Evolutionary conservation across 1,140 invertebrate genomes (phyloP).

Genomic region (Arion vulgaris): DNA sequence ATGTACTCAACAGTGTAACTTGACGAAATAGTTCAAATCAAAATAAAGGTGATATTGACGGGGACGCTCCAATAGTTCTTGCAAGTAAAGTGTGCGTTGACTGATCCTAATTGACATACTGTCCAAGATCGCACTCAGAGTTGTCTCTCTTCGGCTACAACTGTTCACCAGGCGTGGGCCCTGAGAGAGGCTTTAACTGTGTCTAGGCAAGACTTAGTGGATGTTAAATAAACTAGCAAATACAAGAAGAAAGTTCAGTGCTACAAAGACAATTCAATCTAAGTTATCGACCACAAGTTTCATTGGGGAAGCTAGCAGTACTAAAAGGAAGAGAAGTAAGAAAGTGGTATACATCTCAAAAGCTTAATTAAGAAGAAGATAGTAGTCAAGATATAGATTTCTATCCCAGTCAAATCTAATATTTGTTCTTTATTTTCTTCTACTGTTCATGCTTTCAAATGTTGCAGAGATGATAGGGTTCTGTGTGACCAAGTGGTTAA

Average conservation of each 20-base stretch:
- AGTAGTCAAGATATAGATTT: too few species aligned
- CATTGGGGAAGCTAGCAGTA: neutral
- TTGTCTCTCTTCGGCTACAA: slow-evolving; percentile 11
- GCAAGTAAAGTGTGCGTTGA: neutral
- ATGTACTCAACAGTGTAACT: neutral
- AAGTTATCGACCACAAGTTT: neutral
- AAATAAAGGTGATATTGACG: neutral
- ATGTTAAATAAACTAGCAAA: neutral
- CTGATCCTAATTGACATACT: slow-evolving; percentile 5
- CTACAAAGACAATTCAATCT: neutral
- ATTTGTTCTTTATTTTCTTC: too few species aligned
- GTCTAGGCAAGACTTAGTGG: neutral
- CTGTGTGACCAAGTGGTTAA: too few species aligned
- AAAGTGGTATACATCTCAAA: too few species aligned
- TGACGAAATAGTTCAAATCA: too few species aligned
- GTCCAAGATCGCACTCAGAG: slow-evolving; percentile 8
- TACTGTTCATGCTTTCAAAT: too few species aligned
- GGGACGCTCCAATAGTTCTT: neutral
- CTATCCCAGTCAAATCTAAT: too few species aligned
- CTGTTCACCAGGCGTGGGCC: neutral
- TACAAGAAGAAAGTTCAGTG: neutral
- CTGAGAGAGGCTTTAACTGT: neutral
- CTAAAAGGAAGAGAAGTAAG: neutral
- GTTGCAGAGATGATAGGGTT: too few species aligned
- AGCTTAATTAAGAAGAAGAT: too few species aligned